Percentiles rank a stretch among this genome's conserved stretches.
phyloP scores from a whole-genome alignment of 2,888 invertebrate species.

The Oligia latruncula region DNA sequence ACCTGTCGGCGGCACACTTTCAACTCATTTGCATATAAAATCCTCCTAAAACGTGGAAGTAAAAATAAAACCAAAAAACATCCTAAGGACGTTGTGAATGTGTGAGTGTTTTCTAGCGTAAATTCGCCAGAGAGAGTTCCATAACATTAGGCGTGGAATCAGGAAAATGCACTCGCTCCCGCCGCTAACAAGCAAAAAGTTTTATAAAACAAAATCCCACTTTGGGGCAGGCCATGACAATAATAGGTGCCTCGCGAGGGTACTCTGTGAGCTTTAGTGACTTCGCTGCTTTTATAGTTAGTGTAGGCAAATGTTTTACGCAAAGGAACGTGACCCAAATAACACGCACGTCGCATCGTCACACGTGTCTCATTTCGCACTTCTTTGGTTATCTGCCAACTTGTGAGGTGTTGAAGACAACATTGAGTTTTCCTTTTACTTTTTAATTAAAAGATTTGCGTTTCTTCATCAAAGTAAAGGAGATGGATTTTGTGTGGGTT shows the following conservation, averaged over 20 bases:
- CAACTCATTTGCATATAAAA: constrained; percentile 41
- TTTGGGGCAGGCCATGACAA: constrained; percentile 44
- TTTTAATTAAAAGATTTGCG: constrained; percentile 8
- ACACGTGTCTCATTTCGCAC: constrained; percentile 41
- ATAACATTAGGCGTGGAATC: constrained; percentile 70
- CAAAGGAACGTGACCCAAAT: constrained; percentile 53
- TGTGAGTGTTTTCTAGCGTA: constrained; percentile 52
- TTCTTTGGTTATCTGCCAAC: constrained; percentile 47
- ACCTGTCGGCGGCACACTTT: constrained; percentile 1
- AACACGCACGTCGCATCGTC: constrained; percentile 35
- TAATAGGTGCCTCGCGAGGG: constrained; percentile 47
- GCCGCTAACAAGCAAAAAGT: constrained; percentile 65
- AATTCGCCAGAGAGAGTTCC: constrained; percentile 65
- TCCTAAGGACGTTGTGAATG: constrained; percentile 33
- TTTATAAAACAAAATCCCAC: constrained; percentile 64
- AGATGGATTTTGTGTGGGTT: no score
- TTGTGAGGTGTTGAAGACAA: constrained; percentile 15
- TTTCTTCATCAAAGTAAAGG: not conserved
- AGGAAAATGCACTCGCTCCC: constrained; percentile 66
- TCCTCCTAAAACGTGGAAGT: constrained; percentile 33
- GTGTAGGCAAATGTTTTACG: constrained; percentile 51
- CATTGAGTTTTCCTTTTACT: not conserved
- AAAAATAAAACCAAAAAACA: constrained; percentile 46
- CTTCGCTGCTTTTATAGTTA: constrained; percentile 42
- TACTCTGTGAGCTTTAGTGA: constrained; percentile 43